Percentiles rank a stretch among this genome's conserved stretches.
phyloP scores from a whole-genome alignment of 2,113 vertebrate species.

The Catharus bicknelli region DNA sequence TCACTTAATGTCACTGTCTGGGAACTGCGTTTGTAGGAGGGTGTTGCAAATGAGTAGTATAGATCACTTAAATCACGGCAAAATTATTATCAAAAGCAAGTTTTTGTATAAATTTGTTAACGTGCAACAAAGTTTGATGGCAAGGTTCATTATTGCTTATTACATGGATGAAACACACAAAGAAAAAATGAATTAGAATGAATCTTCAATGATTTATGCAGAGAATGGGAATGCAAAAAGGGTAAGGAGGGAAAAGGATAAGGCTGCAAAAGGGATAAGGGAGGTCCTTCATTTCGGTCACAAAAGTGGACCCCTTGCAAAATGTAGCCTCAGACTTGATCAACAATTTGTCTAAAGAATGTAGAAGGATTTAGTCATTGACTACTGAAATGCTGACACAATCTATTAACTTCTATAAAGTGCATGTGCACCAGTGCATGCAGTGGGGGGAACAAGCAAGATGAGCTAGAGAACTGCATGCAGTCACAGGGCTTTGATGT shows the following conservation, averaged over 20 bases:
- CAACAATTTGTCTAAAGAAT: not conserved
- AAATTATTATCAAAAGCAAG: not conserved
- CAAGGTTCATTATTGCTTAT: not conserved
- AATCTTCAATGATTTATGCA: not conserved
- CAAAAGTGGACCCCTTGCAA: not conserved
- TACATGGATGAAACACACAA: not conserved
- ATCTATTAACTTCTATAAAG: not conserved
- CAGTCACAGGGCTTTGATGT: not conserved
- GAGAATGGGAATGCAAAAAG: not conserved
- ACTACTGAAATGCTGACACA: not conserved
- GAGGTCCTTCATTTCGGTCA: not conserved
- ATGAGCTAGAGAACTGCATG: not conserved
- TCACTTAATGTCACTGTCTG: not conserved
- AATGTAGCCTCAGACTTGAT: not conserved
- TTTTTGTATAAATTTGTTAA: not conserved
- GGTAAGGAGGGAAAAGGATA: not conserved
- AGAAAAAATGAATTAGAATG: not conserved
- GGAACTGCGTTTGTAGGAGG: not conserved
- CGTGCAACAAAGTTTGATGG: rapidly evolving
- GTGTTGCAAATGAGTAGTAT: not conserved
- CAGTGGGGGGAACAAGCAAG: not conserved
- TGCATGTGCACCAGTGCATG: not conserved
- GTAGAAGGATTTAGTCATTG: not conserved
- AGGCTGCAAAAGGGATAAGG: not conserved
- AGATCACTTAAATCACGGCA: not conserved